Base-by-base conservation (phyloP, 2,888 invertebrate species). In the Smittia aterrima region DNA sequence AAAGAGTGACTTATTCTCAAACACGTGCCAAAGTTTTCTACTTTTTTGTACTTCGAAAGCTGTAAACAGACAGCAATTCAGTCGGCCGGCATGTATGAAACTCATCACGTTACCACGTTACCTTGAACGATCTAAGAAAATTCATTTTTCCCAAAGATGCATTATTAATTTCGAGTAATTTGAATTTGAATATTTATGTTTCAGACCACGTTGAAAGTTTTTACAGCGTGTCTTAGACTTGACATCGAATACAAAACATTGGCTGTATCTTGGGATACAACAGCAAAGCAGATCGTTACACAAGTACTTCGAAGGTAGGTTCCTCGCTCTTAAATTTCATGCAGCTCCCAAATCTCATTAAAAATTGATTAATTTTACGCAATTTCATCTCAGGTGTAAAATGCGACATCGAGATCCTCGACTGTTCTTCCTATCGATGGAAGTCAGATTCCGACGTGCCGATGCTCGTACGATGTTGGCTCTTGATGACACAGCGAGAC, bases 221-320 rank as follows among this genome's bases (percentile, higher is more conserved):
- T 91, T 84, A 95, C 96, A 24, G 90, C 90, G 78, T 92, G 95
- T 79, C 86, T 97, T 75, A 89, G 95, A 75, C 91, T 95, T 25
- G 96, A 96, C 84, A 95, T 96, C 81, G 96, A 96, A 82, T 97
- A 97, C 88, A 96, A 96, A 84, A 97, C 96, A 0, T 85, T 97
- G 75, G 90, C 93, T 77, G 93, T 96, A 78, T 92, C 92, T 70
- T 93, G 92, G 86, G 90, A 92, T 79, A 95, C 95, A 13, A 91
- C 93, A 0, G 93, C 94, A 79, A 89, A 91, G 79, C 93, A 95
- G 82, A 92, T 97, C 76, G 92, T 96, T 9, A 85, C 88, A 76
- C 91, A 92, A 71, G 85, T 96, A 24, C 86, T 97, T 76, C 88
- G 92, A 83, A 95, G 96, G 86, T 93, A 90, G 79, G 79, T 75